Evolutionary conservation across 2,113 vertebrate genomes (phyloP).

Genomic region (Osmerus mordax): DNA sequence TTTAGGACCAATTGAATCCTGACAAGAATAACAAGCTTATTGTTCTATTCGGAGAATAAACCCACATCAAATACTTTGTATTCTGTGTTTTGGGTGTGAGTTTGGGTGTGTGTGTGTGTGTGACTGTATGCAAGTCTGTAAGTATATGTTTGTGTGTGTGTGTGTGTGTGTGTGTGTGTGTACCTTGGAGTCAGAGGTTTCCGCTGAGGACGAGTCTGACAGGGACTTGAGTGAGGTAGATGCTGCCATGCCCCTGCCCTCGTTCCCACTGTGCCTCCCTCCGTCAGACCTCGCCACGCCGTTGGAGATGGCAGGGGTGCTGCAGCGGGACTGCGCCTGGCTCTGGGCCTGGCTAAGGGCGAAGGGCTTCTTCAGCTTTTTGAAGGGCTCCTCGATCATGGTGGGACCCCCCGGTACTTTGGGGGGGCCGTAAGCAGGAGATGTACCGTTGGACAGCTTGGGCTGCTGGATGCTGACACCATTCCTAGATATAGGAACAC

Average conservation of each 20-base stretch:
- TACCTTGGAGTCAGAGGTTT: slow-evolving; percentile 71
- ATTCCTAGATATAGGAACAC: slow-evolving; percentile 68
- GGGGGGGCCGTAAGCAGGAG: slow-evolving; percentile 45
- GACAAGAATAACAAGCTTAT: not conserved
- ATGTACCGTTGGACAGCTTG: slow-evolving; percentile 63
- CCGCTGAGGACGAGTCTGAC: slow-evolving; percentile 61
- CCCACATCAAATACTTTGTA: too few relatives aligned
- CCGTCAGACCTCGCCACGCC: slow-evolving; percentile 45
- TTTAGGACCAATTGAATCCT: slow-evolving; percentile 61
- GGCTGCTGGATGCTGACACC: slow-evolving; percentile 53
- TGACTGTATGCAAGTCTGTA: too few relatives aligned
- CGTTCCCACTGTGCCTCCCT: slow-evolving; percentile 57
- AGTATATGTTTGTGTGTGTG: too few relatives aligned
- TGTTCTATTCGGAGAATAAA: too few relatives aligned
- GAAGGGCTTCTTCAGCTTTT: slow-evolving; percentile 76
- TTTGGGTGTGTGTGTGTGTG: too few relatives aligned
- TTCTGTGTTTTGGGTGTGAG: too few relatives aligned
- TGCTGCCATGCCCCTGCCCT: slow-evolving; percentile 57
- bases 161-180: not conserved
- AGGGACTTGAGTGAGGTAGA: slow-evolving; percentile 79
- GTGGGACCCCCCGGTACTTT: slow-evolving; percentile 52
- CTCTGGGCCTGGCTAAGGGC: slow-evolving; percentile 58
- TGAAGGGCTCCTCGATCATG: slow-evolving; percentile 67
- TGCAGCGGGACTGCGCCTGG: slow-evolving; percentile 56
- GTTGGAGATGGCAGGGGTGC: slow-evolving; percentile 53